Evolutionary conservation across 1,140 invertebrate species (phyloP), one percentile per base, ranked within the genome.

Genomic region (Maconellicoccus hirsutus): DNA sequence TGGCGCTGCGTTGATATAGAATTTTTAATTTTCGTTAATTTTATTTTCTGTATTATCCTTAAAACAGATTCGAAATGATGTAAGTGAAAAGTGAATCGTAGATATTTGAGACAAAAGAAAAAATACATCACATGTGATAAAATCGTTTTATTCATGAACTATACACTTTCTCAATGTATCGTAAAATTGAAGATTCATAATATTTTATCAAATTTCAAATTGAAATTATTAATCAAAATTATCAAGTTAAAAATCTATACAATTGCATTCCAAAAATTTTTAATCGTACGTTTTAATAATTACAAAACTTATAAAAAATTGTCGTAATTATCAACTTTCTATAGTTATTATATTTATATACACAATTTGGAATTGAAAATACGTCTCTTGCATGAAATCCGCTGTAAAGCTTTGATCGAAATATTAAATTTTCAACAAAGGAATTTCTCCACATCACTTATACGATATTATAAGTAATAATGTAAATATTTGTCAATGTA

Each of bases 121-220:
- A 33, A 33, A 33, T 33, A 33, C 3, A 33, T 6, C 29, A 33
- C 12, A 33, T 12, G 29, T 6, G 29, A 33, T 33, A 52, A 52
- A 52, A 52, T 52, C 42, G n/a, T 52, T 52, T 52, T 52, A 52
- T 52, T 52, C n/a, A 52, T 52, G 42, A 52, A 52, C 42, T 52
- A 16, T 52, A 52, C 42, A 52, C 3, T 19, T 52, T 16, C n/a
- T 3, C 2, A 52, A 16, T 16, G 10, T 52, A 52, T 52, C 42
- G 42, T 52, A 52, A 52, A 52, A 52, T 16, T 52, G 42, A 52
- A 52, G 42, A 3, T 52, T 52, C 42, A 52, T 8, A 52, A 52
- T 8, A 3, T 52, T 52, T 52, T 52, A 52, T 6, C 10, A 16
- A 16, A 38, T 16, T 19, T 52, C 16, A 3, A 16, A 52, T 52